Evolutionary conservation across 2,113 vertebrate species (phyloP), one percentile per base, ranked within the genome.

Genomic region (Chelonoidis abingdonii): DNA sequence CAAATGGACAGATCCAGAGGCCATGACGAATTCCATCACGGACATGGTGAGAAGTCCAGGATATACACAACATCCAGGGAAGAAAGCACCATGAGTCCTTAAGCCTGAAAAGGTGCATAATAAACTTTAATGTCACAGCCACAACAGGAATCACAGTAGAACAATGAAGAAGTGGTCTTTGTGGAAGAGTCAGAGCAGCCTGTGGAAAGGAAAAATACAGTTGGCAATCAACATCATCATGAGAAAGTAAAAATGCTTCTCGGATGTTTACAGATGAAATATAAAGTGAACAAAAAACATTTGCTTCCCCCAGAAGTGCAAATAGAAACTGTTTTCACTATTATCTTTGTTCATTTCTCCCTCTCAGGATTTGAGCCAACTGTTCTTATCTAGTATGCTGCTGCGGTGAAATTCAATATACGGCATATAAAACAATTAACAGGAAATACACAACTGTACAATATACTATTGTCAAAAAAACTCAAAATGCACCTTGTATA

Each of bases 51-150:
- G 99, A 99, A 13, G 98, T 99, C 99, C 99, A 99, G 56, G 99
- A 99, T 86, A 99, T 98, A 90, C 99, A 99, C 38, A 99, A 95
- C 99, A 99, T 99, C 99, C 99, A 99, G 10, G 99, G 99, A 94
- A 99, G 98, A 94, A 99, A 99, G 97, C 99, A 99, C 99, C 99
- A 99, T 0, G 99, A 99, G 56, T 99, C 99, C 95, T 99, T 99
- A 90, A 99, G 98, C 93, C 98, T 99, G 88, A 99, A 98, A 69
- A 99, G 95, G 97, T 99, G 98, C 98, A 99, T 99, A 83, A 98
- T 96, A 88, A 99, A 97, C 96, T 99, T 99, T 38, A 99, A 97
- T 19, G 98, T 98, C 97, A 99, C 98, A 81, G 98, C 99, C 81
- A 98, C 97, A 17, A 98, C 54, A 0, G 99, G 99, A 82, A 99